Base-by-base conservation (phyloP, 1,140 invertebrate genomes). In the Antheraea mylitta region DNA sequence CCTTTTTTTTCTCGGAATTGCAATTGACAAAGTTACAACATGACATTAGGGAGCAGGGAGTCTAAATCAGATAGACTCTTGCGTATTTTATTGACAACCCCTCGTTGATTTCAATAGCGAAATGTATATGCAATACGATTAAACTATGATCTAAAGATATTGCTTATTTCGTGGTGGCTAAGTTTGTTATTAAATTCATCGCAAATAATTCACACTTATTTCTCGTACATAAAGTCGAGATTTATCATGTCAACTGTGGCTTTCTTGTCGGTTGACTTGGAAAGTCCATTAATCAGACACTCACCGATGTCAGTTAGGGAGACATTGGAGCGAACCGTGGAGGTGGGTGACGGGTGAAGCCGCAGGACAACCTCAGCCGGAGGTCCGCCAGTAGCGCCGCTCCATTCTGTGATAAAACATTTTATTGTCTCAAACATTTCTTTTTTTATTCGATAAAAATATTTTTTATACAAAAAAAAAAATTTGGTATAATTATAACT, bases 351-450 rank as follows among this genome's bases (percentile, higher is more conserved):
- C 1, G 82, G 89, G 66, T 90, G 89, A 22, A 90, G 69, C 10
- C 89, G 68, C 0, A 90, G 72, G 3, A 91, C 84, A 18, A 91
- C 88, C 66, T 91, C 87, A 5, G 89, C 87, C 0, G 85, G 87
- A 0, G 87, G 89, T 1, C 89, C 87, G 6, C 89, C 87, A 0
- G 89, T 91, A 10, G 80, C 87, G 0, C 89, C 89, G 53, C 82
- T 89, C 89, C 89, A 91, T 83, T 90, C 89, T 91, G 71, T 13
- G 68, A 61, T 61, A n/a, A 53, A 0, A 53, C 45, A 6, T 53
- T 16, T 16, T 53, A 53, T 53, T 53, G 45, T 53, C 9, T 53
- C 22, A 30, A 6, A 53, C 16, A 16, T 53, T 53, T 53, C 13
- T 53, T 7, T 13, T 53, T 0, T 13, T 13, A 42, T 53, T 16